Conservation (phyloP, 2,888 invertebrate genomes). For the Cordilura impudica region DNA sequence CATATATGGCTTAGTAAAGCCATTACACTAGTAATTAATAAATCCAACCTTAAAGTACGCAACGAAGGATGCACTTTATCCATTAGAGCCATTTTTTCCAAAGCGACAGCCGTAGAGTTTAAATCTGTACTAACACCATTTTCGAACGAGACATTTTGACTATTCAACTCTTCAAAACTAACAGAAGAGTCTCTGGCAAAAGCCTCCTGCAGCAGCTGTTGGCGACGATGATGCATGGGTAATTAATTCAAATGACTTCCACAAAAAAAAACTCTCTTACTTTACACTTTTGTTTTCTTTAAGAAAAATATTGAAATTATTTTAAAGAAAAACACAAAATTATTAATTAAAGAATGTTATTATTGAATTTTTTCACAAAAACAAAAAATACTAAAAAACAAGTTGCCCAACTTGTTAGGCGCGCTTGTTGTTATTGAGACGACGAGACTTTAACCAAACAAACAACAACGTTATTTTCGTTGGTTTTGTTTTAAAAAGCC, state of each 20-base stretch:
- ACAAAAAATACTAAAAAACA: slow-evolving; percentile 25
- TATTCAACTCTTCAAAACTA: slow-evolving; percentile 65
- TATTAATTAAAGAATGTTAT: neutral
- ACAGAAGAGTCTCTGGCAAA: slow-evolving; percentile 61
- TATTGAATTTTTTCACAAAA: neutral
- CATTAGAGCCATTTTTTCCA: slow-evolving; percentile 48
- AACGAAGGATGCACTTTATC: slow-evolving; percentile 65
- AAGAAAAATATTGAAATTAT: neutral
- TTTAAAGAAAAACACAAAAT: neutral
- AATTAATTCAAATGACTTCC: slow-evolving; percentile 62
- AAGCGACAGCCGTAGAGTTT: slow-evolving; percentile 15
- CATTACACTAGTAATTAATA: neutral
- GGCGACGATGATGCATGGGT: slow-evolving; percentile 60
- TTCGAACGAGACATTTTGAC: slow-evolving; percentile 11
- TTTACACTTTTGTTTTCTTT: neutral
- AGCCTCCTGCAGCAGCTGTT: slow-evolving; percentile 55
- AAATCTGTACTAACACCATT: slow-evolving; percentile 22
- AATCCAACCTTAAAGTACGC: slow-evolving; percentile 68
- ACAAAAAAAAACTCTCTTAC: too few species aligned
- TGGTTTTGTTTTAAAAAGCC: neutral
- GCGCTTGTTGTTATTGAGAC: slow-evolving; percentile 42
- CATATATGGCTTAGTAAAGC: neutral
- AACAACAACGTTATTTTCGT: slow-evolving; percentile 18
- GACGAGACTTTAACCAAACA: slow-evolving; percentile 13
- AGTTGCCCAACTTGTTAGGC: slow-evolving; percentile 61